A percentile compares a stretch with the other conserved stretches of the same genome.
These are phyloP conservation scores for Dryococelus australis DNA, from an alignment of 2,888 invertebrate genomes.

Conservation along the genomic window DNA sequence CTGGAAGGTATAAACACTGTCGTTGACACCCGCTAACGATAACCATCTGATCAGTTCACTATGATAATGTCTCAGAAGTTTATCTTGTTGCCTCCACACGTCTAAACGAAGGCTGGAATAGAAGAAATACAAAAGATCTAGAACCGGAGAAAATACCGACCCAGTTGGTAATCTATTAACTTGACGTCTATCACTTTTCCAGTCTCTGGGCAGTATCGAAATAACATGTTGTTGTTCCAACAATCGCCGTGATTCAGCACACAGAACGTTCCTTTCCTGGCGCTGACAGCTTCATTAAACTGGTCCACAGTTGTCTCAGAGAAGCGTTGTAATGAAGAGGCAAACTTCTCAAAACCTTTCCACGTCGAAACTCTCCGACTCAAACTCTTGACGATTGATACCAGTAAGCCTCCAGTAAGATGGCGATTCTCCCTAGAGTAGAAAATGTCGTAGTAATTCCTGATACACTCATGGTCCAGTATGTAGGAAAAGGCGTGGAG, in stretches of 20 bases:
- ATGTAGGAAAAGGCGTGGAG: neutral
- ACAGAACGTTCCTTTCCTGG: neutral
- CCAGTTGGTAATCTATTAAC: constrained; percentile 6
- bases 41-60: neutral
- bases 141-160: neutral
- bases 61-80: neutral
- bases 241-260: constrained; percentile 17
- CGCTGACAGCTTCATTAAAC: neutral
- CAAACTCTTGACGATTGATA: neutral
- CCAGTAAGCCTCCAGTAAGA: neutral
- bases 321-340: neutral
- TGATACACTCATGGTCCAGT: neutral
- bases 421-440: neutral
- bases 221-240: neutral
- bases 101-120: neutral
- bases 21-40: neutral
- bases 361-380: neutral
- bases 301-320: neutral
- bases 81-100: neutral
- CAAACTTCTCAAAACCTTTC: neutral
- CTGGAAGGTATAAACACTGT: neutral
- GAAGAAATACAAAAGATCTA: neutral
- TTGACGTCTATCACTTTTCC: neutral
- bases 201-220: neutral
- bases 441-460: neutral